Conservation (phyloP, 2,888 invertebrate species). For the Dorcus parallelipipedus region DNA sequence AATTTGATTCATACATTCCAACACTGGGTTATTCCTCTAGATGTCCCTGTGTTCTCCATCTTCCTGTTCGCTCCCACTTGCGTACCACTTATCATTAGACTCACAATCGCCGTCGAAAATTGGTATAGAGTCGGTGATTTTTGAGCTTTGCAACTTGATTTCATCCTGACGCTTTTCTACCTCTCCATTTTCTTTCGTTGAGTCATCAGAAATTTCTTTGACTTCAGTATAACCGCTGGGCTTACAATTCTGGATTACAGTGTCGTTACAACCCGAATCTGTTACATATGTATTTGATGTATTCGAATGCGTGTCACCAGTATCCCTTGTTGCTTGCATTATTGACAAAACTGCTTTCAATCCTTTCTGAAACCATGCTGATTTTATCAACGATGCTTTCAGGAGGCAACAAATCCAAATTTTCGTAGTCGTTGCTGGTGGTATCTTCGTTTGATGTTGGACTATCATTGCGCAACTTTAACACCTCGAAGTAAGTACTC, state of each 20-base stretch:
- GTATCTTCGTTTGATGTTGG: slow-evolving; percentile 55
- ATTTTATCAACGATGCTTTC: slow-evolving; percentile 58
- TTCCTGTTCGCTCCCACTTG: slow-evolving; percentile 74
- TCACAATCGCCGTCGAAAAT: slow-evolving; percentile 49
- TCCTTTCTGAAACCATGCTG: slow-evolving; percentile 55
- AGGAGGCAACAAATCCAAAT: slow-evolving; percentile 42
- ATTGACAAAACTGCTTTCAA: slow-evolving; percentile 51
- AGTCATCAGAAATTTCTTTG: not conserved
- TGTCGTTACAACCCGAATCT: slow-evolving; percentile 20
- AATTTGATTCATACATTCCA: slow-evolving; percentile 85
- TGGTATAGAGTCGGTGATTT: slow-evolving; percentile 51
- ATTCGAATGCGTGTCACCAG: slow-evolving; percentile 2
- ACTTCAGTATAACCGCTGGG: not conserved
- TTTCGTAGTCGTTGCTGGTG: slow-evolving; percentile 51
- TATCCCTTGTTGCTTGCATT: slow-evolving; percentile 10
- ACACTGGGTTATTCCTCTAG: slow-evolving; percentile 77
- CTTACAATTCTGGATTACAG: slow-evolving; percentile 18
- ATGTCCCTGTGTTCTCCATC: slow-evolving; percentile 65
- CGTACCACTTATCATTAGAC: slow-evolving; percentile 74
- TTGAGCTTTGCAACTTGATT: slow-evolving; percentile 23
- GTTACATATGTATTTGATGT: slow-evolving; percentile 11
- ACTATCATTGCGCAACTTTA: slow-evolving; percentile 47
- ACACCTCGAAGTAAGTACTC: slow-evolving; percentile 46
- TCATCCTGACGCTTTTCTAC: slow-evolving; percentile 1
- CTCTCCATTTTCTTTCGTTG: not conserved